Conservation (phyloP, 1,140 invertebrate genomes). For the Drosophila nikananu region DNA sequence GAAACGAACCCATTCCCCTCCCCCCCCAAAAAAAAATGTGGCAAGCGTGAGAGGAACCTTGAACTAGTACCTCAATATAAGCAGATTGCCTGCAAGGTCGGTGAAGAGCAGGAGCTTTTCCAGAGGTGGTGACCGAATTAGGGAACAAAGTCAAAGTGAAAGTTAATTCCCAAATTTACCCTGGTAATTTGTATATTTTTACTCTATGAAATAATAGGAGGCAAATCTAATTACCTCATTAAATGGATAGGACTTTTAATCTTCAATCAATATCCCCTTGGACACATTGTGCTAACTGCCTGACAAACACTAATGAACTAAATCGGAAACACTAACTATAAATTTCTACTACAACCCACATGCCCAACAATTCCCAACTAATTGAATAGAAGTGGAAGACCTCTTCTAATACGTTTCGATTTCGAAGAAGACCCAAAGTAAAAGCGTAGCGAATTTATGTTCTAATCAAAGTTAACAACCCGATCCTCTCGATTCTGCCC, state of each 20-base stretch:
- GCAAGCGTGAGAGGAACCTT: slow-evolving; percentile 15
- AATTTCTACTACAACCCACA: neutral
- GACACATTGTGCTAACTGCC: neutral
- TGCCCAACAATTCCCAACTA: slow-evolving; percentile 20
- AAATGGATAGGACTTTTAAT: neutral
- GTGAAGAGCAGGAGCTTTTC: neutral
- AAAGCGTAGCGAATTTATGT: slow-evolving; percentile 38
- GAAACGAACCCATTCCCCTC: neutral
- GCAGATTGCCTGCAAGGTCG: slow-evolving; percentile 24
- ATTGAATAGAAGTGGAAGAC: slow-evolving; percentile 12
- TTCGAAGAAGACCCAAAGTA: slow-evolving; percentile 2
- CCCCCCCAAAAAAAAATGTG: neutral
- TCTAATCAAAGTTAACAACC: slow-evolving; percentile 45
- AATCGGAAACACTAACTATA: slow-evolving; percentile 32
- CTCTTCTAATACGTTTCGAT: neutral
- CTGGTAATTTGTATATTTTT: neutral
- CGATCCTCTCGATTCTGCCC: neutral
- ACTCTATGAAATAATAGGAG: neutral
- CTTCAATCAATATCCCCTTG: neutral
- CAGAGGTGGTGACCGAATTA: slow-evolving; percentile 17
- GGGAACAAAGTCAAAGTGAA: neutral
- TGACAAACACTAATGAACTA: slow-evolving; percentile 11
- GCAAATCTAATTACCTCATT: neutral
- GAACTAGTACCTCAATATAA: slow-evolving; percentile 29
- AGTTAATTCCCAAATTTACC: neutral